These are phyloP conservation scores for Globodera rostochiensis DNA, from an alignment of 1,140 invertebrate genomes.

Conservation along the genomic window DNA sequence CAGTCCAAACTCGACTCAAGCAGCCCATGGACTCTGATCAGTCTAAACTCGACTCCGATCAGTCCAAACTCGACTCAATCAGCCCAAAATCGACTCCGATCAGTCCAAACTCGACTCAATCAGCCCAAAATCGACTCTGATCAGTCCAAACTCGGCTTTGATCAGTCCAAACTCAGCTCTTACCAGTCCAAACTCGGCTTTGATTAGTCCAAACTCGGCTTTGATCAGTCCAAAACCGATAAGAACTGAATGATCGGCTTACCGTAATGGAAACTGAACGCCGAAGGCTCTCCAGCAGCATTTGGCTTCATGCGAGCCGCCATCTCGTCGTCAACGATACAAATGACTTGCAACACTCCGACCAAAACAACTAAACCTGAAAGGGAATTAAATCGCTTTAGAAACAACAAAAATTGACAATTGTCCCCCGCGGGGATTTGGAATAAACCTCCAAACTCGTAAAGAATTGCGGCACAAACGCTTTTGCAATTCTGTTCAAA, in stretches of 20 bases:
- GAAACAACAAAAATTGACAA: neutral
- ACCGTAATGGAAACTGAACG: constrained; percentile 39
- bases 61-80: too few species aligned
- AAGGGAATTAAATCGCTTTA: neutral
- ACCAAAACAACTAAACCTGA: constrained; percentile 37
- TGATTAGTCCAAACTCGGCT: too few species aligned
- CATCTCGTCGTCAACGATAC: constrained; percentile 47
- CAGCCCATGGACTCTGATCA: too few species aligned
- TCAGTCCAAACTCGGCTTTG: too few species aligned
- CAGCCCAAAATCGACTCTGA: too few species aligned
- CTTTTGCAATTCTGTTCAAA: constrained; percentile 26
- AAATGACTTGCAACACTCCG: constrained; percentile 42
- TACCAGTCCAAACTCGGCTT: too few species aligned
- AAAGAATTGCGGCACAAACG: constrained; percentile 36
- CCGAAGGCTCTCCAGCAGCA: constrained; percentile 39
- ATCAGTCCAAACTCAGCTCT: too few species aligned
- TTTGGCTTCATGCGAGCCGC: constrained; percentile 43
- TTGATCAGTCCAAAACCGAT: neutral
- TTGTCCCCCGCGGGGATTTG: neutral
- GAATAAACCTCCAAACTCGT: constrained; percentile 33
- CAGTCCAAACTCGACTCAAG: too few species aligned
- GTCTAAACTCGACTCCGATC: too few species aligned
- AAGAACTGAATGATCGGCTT: constrained; percentile 3
- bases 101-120: too few species aligned
- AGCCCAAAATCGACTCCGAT: too few species aligned